Conservation (phyloP, 2,113 vertebrate species). For the Chaetodon trifascialis region DNA sequence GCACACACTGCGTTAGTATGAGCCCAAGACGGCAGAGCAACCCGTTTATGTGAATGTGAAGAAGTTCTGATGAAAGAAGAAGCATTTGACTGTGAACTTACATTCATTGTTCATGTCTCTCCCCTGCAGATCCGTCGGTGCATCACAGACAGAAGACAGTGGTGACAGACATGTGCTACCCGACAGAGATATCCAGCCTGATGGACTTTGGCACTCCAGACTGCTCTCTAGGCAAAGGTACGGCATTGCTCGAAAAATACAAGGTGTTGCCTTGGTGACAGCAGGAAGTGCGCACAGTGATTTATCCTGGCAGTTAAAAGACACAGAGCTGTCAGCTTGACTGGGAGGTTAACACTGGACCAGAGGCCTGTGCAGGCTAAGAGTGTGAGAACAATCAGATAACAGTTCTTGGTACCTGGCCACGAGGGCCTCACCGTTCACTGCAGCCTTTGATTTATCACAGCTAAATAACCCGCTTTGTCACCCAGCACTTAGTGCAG, state of each 20-base stretch:
- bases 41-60: background rate
- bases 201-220: constrained; percentile 85
- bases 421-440: constrained; percentile 20
- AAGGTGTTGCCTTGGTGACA: constrained; percentile 73
- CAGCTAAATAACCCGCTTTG: constrained; percentile 38
- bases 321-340: constrained; percentile 59
- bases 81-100: background rate
- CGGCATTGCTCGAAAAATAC: constrained; percentile 33
- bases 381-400: constrained; percentile 59
- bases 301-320: constrained; percentile 67
- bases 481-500: background rate
- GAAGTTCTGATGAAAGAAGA: background rate
- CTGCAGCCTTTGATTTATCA: constrained; percentile 37
- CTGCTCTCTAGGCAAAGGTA: constrained; percentile 86
- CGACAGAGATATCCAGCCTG: constrained; percentile 83
- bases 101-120: background rate
- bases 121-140: constrained; percentile 75
- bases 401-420: constrained; percentile 35
- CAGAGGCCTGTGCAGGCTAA: constrained; percentile 45
- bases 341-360: constrained; percentile 58
- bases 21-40: background rate
- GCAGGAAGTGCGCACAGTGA: constrained; percentile 60
- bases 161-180: constrained; percentile 84
- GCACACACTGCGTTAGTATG: background rate
- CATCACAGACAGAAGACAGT: constrained; percentile 83